Percentiles rank a stretch among this genome's conserved stretches.
phyloP scores from a whole-genome alignment of 1,140 invertebrate genomes.

The Drosophila miranda region DNA sequence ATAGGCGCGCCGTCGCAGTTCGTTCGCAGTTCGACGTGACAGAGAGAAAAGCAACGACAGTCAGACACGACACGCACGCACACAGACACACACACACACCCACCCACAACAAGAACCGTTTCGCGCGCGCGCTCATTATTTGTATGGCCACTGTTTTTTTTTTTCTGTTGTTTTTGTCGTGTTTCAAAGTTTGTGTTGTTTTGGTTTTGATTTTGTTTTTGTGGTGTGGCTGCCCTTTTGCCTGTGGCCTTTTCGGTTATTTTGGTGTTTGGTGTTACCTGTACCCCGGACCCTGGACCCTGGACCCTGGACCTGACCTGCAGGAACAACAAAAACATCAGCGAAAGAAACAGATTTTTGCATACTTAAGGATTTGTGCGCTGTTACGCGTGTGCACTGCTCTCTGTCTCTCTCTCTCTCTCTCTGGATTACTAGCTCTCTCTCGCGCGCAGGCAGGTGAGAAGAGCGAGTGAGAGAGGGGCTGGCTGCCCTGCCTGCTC shows the following conservation, averaged over 20 bases:
- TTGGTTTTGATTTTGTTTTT: slow-evolving; percentile 9
- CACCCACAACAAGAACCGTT: not conserved
- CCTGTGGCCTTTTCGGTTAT: slow-evolving; percentile 37
- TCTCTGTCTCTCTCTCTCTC: not conserved
- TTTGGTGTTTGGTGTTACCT: slow-evolving; percentile 14
- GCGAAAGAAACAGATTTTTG: slow-evolving; percentile 19
- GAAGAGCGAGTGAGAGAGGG: too few species aligned
- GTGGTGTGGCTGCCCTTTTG: slow-evolving; percentile 37
- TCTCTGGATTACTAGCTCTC: slow-evolving; percentile 8
- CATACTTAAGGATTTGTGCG: slow-evolving; percentile 19
- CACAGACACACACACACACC: too few species aligned
- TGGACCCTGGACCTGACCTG: slow-evolving; percentile 18
- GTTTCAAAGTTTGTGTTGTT: slow-evolving; percentile 18
- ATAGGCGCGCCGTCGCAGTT: slow-evolving; percentile 65
- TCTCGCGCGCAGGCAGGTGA: too few species aligned
- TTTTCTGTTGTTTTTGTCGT: slow-evolving; percentile 28
- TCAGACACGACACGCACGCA: too few species aligned
- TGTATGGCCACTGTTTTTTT: slow-evolving; percentile 1
- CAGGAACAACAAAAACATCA: slow-evolving; percentile 19
- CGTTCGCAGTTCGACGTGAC: slow-evolving; percentile 48
- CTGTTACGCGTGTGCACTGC: slow-evolving; percentile 6
- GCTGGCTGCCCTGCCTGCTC: too few species aligned
- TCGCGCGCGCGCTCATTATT: not conserved
- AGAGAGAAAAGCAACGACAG: too few species aligned
- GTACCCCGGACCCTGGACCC: not conserved